Evolutionary conservation across 2,888 invertebrate genomes (phyloP).

Genomic region (Meghimatium bilineatum): DNA sequence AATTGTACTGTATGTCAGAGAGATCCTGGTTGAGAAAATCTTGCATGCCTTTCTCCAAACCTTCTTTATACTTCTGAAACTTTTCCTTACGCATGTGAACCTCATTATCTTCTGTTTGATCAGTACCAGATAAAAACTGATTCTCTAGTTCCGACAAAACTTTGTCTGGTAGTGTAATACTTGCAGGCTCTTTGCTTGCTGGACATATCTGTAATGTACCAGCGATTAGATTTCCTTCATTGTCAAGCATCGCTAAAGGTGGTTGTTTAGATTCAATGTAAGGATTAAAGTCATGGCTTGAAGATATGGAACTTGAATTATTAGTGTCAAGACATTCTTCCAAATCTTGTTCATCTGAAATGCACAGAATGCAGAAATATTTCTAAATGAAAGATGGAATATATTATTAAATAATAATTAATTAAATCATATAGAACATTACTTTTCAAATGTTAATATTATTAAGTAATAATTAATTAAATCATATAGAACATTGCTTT

Average conservation of each 20-base stretch:
- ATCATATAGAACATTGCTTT: too few relatives aligned
- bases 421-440: too few relatives aligned
- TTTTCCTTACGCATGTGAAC: neutral
- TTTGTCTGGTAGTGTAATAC: conserved; percentile 24
- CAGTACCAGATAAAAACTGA: neutral
- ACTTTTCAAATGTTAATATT: too few relatives aligned
- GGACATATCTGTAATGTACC: neutral
- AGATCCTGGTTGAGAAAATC: conserved; percentile 31
- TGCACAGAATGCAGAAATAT: neutral
- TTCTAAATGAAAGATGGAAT: too few relatives aligned
- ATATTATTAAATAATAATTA: too few relatives aligned
- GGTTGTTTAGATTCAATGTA: neutral
- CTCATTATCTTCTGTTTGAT: neutral
- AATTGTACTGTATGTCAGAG: neutral
- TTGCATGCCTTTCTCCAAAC: conserved; percentile 35
- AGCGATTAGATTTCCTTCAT: conserved; percentile 28
- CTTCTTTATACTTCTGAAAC: conserved; percentile 31
- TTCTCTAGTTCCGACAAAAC: conserved; percentile 11
- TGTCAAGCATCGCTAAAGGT: conserved; percentile 30
- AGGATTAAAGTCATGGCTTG: neutral
- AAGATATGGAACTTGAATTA: neutral
- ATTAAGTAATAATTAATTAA: too few relatives aligned
- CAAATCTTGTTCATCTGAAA: conserved; percentile 27
- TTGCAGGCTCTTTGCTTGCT: neutral
- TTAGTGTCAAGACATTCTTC: conserved; percentile 3